Conservation (phyloP, 2,113 vertebrate genomes). For the Mesocricetus auratus region DNA sequence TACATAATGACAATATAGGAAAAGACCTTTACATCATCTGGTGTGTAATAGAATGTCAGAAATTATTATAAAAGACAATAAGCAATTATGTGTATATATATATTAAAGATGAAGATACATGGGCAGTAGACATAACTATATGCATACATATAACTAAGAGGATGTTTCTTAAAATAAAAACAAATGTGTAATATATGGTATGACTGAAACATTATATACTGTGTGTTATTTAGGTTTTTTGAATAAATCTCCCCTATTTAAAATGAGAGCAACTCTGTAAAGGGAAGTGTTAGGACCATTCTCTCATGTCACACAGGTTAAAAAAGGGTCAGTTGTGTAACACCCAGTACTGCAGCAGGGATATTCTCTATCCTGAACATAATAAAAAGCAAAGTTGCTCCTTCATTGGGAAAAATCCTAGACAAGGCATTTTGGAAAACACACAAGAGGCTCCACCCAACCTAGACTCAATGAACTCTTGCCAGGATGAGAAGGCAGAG, state of each 20-base stretch:
- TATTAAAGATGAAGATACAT: background rate
- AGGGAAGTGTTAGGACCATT: background rate
- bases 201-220: background rate
- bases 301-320: background rate
- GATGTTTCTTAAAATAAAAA: background rate
- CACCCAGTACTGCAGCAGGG: background rate
- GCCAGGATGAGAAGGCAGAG: background rate
- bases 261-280: conserved; percentile 23
- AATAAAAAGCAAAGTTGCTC: background rate
- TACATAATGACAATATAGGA: background rate
- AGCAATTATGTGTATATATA: background rate
- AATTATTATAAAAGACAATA: conserved; percentile 1
- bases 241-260: background rate
- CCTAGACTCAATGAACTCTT: background rate
- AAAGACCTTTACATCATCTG: background rate
- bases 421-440: background rate
- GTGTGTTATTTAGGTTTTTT: background rate
- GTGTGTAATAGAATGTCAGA: background rate
- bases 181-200: background rate
- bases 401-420: background rate
- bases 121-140: background rate
- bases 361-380: background rate
- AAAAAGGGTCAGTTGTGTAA: background rate
- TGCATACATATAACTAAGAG: background rate
- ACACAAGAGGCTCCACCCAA: background rate